These are phyloP conservation scores for Onychorhynchus coronatus DNA, from an alignment of 2,113 vertebrate species.

Conservation along the genomic window DNA sequence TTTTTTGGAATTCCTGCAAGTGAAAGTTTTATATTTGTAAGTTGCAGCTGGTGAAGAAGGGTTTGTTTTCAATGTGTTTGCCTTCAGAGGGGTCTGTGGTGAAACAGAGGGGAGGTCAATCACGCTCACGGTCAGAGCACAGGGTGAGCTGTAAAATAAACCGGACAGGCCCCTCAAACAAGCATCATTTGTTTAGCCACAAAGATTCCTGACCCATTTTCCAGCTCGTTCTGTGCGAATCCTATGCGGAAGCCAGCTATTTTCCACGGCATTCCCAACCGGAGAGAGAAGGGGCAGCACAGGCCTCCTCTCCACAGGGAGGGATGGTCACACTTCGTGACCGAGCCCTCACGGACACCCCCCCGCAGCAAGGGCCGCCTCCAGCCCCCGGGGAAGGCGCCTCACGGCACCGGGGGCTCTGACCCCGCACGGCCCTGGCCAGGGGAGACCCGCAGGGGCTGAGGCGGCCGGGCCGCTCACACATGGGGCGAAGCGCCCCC, in stretches of 20 bases:
- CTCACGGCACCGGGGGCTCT: background rate
- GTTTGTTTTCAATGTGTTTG: background rate
- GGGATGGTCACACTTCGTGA: accelerated
- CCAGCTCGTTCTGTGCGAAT: background rate
- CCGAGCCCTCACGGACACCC: background rate
- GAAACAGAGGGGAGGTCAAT: background rate
- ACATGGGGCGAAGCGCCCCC: background rate
- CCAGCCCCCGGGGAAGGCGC: background rate
- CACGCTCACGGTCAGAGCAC: background rate
- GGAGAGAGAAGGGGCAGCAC: background rate
- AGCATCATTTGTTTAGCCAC: background rate
- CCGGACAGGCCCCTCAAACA: background rate
- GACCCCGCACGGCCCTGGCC: too few species aligned
- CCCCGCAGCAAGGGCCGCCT: background rate
- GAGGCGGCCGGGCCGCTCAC: too few species aligned
- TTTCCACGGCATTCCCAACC: background rate
- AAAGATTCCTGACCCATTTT: background rate
- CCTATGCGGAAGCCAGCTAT: background rate
- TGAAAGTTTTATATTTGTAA: background rate
- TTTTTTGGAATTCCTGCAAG: constrained; percentile 77
- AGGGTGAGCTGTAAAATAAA: background rate
- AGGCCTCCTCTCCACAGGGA: background rate
- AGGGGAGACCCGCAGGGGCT: background rate
- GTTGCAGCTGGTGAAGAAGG: background rate
- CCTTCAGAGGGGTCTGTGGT: background rate